Evolutionary conservation across 1,140 invertebrate species (phyloP).

Genomic region (Zaprionus kolodkinae): DNA sequence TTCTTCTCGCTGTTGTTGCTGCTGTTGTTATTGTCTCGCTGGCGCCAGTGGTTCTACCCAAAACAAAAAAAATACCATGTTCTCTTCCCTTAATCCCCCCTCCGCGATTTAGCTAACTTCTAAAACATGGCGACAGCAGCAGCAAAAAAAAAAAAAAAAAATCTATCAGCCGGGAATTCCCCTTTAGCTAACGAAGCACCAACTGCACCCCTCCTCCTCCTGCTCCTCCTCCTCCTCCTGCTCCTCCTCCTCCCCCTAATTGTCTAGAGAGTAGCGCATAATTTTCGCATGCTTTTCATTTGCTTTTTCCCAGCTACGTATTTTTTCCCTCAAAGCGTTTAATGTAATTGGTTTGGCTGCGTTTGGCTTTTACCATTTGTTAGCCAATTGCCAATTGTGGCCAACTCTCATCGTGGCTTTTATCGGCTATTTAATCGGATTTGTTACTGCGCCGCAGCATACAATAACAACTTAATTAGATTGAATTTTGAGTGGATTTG

Average conservation of each 20-base stretch:
- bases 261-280: slow-evolving; percentile 55
- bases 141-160: slow-evolving; percentile 12
- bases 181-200: slow-evolving; percentile 1
- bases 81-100: not conserved
- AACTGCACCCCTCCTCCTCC: not conserved
- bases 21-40: slow-evolving; percentile 47
- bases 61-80: not conserved
- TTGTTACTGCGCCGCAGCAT: slow-evolving; percentile 67
- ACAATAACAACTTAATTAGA: slow-evolving; percentile 79
- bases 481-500: slow-evolving; percentile 57
- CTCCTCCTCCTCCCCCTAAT: slow-evolving; percentile 45
- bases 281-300: slow-evolving; percentile 74
- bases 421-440: slow-evolving; percentile 67
- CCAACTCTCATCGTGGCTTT: slow-evolving; percentile 42
- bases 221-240: not conserved
- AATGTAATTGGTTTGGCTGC: slow-evolving; percentile 74
- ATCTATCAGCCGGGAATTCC: slow-evolving; percentile 43
- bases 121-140: slow-evolving; percentile 36
- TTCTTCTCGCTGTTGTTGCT: slow-evolving; percentile 42
- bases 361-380: slow-evolving; percentile 39
- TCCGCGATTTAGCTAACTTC: not conserved
- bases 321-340: slow-evolving; percentile 54
- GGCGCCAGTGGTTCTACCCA: slow-evolving; percentile 58
- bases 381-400: slow-evolving; percentile 25
- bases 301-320: slow-evolving; percentile 47